These are phyloP conservation scores for Garrulus glandarius DNA, from an alignment of 2,797 vertebrate species.

Conservation along the genomic window DNA sequence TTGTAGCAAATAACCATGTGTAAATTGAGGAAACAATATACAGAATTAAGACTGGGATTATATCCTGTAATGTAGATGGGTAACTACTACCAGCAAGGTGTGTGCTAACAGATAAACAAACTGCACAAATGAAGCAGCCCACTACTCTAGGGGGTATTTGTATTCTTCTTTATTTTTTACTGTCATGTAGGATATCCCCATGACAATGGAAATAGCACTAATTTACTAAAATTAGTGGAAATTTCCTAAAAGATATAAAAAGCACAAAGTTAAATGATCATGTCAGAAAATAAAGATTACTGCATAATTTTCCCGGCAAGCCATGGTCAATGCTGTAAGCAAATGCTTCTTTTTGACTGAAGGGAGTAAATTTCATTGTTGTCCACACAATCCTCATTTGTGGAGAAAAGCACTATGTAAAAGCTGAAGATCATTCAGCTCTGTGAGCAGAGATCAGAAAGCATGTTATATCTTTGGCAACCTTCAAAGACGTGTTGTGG, in stretches of 20 bases:
- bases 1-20: background rate
- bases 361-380: background rate
- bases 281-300: background rate
- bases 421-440: background rate
- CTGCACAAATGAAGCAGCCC: background rate
- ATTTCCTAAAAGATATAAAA: background rate
- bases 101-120: background rate
- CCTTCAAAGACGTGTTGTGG: background rate
- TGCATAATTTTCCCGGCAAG: background rate
- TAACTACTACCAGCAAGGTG: background rate
- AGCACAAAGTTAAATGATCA: background rate
- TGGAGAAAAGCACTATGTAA: background rate
- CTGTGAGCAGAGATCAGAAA: background rate
- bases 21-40: background rate
- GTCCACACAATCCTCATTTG: background rate
- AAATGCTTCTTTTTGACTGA: background rate
- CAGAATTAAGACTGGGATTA: background rate
- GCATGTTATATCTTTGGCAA: background rate
- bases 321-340: background rate
- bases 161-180: background rate
- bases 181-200: background rate
- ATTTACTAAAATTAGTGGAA: background rate
- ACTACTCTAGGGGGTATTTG: background rate
- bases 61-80: background rate
- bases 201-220: background rate